phyloP scores from a whole-genome alignment of 2,888 invertebrate genomes.

The Sympetrum striolatum region DNA sequence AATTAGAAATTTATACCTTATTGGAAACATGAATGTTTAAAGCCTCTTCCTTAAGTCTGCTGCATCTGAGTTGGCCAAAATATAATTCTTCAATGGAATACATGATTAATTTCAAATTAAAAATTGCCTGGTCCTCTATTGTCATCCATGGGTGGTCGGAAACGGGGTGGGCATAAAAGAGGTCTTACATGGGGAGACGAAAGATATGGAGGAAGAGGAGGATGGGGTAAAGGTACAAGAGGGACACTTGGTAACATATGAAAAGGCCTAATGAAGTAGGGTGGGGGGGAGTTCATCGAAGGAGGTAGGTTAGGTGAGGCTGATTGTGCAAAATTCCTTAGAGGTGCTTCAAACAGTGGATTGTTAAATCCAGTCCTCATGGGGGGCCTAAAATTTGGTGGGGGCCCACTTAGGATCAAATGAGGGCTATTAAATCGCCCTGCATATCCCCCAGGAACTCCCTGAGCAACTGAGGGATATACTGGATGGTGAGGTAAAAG shows the following conservation, averaged over 20 bases:
- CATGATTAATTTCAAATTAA: background rate
- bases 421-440: no score
- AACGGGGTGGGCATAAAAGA: background rate
- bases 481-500: no score
- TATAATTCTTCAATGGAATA: background rate
- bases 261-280: background rate
- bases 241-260: background rate
- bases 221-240: background rate
- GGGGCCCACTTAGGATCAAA: no score
- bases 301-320: background rate
- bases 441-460: no score
- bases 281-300: background rate
- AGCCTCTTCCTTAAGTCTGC: no score
- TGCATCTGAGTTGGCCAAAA: no score
- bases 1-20: no score
- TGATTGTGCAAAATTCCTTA: background rate
- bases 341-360: no score
- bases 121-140: background rate
- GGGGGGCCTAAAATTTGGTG: no score
- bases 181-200: background rate
- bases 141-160: background rate
- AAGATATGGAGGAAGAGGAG: background rate
- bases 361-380: no score
- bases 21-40: no score
- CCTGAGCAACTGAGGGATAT: no score